Evolutionary conservation across 2,888 invertebrate genomes (phyloP), one percentile per base, ranked within the genome.

Genomic region (Anodontia alba): DNA sequence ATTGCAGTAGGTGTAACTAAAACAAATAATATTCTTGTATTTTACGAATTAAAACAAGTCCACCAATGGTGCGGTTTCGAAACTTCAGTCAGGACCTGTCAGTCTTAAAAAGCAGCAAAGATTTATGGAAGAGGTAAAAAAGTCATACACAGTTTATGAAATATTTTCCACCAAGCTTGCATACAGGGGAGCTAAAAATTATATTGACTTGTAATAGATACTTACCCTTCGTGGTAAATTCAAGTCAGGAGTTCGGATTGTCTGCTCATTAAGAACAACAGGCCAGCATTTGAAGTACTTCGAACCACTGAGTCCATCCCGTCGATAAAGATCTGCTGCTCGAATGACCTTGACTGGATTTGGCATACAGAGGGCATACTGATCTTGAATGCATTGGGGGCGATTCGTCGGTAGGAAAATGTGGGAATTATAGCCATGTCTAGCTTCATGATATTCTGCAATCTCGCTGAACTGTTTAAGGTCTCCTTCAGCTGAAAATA

Each of bases 401-500:
- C 97, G 96, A 71, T 97, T 96, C 88, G 96, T 96, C 84, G 96
- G 95, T 86, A 96, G 96, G 95, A 98, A 98, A 90, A 98, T 96
- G 91, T 96, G 96, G 91, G 96, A 96, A 93, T 96, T 96, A 93
- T 96, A 96, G 91, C 96, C 96, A 94, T 96, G 96, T 92, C 96
- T 96, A 90, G 96, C 96, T 94, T 96, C 96, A 95, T 96, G 98
- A 95, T 92, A 92, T 68, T 91, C 87, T 12, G 84, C 76, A n/a
- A 89, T 75, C 5, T 86, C 78, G 90, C 97, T 97, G 96, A 98
- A 98, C 94, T 97, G 96, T 93, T 97, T 97, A 95, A 98, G 97
- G 96, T 98, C 97, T 94, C 98, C 97, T 95, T 98, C 98, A 95
- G 98, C 98, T 98, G 96, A 73, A 96, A 97, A 76, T 94, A 43